Evolutionary conservation across 2,888 invertebrate genomes (phyloP).

Genomic region (Brenthis ino): DNA sequence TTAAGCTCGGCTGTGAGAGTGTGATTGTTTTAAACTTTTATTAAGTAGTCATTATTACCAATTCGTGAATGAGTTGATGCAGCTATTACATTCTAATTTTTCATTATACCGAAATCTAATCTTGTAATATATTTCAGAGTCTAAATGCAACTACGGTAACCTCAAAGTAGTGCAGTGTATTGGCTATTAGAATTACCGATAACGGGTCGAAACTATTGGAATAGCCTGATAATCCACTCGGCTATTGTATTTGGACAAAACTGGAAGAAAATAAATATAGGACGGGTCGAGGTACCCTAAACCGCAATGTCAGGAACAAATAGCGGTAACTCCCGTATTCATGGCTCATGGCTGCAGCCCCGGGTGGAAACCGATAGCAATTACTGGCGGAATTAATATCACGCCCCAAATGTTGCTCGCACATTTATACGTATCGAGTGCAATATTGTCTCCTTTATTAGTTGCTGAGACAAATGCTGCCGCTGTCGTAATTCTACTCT

Average conservation of each 20-base stretch:
- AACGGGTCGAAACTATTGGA: slow-evolving; percentile 60
- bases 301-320: slow-evolving; percentile 81
- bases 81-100: slow-evolving; percentile 2
- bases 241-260: slow-evolving; percentile 69
- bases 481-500: slow-evolving; percentile 69
- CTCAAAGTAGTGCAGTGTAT: slow-evolving; percentile 53
- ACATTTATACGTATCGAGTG: slow-evolving; percentile 82
- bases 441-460: slow-evolving; percentile 83
- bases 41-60: no score
- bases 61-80: background rate
- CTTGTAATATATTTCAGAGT: slow-evolving; percentile 6
- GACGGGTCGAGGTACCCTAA: slow-evolving; percentile 71
- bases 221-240: slow-evolving; percentile 65
- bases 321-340: slow-evolving; percentile 82
- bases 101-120: slow-evolving; percentile 12
- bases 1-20: no score
- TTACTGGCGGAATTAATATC: slow-evolving; percentile 82
- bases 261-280: slow-evolving; percentile 80
- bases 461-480: slow-evolving; percentile 77
- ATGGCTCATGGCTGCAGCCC: slow-evolving; percentile 79
- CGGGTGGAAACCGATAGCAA: slow-evolving; percentile 80
- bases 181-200: slow-evolving; percentile 54
- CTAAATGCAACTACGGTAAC: slow-evolving; percentile 41
- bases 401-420: slow-evolving; percentile 80
- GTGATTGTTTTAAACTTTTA: no score